Evolutionary conservation across 2,113 vertebrate species (phyloP), one percentile per base, ranked within the genome.

Genomic region (Hippopotamus amphibius): DNA sequence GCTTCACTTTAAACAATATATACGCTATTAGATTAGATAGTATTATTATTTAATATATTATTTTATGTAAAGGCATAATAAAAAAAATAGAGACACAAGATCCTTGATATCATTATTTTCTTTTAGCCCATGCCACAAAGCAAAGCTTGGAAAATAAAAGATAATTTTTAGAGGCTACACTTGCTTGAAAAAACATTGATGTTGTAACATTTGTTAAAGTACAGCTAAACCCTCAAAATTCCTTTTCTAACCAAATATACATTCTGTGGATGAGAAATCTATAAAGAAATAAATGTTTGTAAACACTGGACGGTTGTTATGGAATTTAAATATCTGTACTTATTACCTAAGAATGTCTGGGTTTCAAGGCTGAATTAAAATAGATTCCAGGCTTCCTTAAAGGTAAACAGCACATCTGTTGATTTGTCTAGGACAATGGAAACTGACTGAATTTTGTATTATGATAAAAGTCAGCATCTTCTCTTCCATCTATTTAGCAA

Each of bases 401-500:
- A 96, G 85, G 93, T 96, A 97, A 96, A 96, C 55, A 96, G 22
- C 19, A 84, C 66, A 96, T 94, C 86, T 92, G 91, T 82, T 96
- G 80, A 97, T 98, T 96, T 96, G 82, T 95, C 77, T 94, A 82
- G 43, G 50, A 94, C 55, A 93, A 48, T 96, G 94, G 83, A 96
- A 97, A 91, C 50, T 72, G 89, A 95, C 92, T 95, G 71, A 93
- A 95, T 97, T 98, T 88, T 94, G 72, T 88, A 95, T 90, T 96
- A 66, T 82, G 83, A 93, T 91, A 97, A 94, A 97, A 95, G 88
- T 96, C 65, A 94, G 37, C 76, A 41, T 92, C 88, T 90, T 95
- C 57, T 95, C n/a, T 97, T 96, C 94, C 84, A 90, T 96, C 66
- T 94, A 86, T 97, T 96, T 97, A 97, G 94, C 95, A 97, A 97